phyloP scores from a whole-genome alignment of 1,140 invertebrate genomes.

The Harlomillsia oculata region DNA sequence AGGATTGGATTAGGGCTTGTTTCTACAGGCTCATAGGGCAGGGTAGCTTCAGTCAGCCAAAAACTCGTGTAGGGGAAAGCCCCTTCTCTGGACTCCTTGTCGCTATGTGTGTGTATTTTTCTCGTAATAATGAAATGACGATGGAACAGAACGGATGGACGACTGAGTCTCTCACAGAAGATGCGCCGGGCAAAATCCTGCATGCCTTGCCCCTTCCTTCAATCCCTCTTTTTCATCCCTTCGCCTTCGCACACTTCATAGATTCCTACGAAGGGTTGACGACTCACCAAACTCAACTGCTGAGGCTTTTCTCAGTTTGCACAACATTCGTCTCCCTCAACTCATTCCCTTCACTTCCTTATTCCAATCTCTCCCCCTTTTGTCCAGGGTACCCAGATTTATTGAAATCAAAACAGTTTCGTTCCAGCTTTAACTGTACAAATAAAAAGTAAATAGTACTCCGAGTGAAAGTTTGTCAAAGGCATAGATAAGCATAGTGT shows the following conservation, averaged over 20 bases:
- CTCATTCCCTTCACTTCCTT: no score
- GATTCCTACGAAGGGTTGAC: slow-evolving; percentile 7
- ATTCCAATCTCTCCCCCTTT: no score
- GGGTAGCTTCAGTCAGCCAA: not conserved
- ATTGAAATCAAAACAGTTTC: no score
- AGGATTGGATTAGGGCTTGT: slow-evolving; percentile 11
- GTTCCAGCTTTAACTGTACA: no score
- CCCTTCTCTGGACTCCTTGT: slow-evolving; percentile 16
- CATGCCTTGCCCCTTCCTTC: slow-evolving; percentile 10
- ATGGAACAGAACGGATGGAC: slow-evolving; percentile 9
- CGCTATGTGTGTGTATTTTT: slow-evolving; percentile 10
- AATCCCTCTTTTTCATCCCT: slow-evolving; percentile 3
- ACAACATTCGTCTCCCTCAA: no score
- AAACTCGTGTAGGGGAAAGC: slow-evolving; percentile 17
- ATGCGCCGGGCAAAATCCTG: slow-evolving; percentile 20
- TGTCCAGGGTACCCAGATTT: no score
- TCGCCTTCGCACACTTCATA: slow-evolving; percentile 10
- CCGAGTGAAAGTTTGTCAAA: no score
- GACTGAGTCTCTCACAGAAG: no score
- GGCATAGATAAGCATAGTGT: no score
- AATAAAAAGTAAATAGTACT: no score
- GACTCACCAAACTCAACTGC: no score
- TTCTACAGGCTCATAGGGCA: slow-evolving; percentile 4
- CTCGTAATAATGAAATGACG: slow-evolving; percentile 13
- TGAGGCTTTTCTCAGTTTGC: no score